Evolutionary conservation across 2,797 vertebrate species (phyloP), one percentile per base, ranked within the genome.

Genomic region (Toxotes lorentzi): DNA sequence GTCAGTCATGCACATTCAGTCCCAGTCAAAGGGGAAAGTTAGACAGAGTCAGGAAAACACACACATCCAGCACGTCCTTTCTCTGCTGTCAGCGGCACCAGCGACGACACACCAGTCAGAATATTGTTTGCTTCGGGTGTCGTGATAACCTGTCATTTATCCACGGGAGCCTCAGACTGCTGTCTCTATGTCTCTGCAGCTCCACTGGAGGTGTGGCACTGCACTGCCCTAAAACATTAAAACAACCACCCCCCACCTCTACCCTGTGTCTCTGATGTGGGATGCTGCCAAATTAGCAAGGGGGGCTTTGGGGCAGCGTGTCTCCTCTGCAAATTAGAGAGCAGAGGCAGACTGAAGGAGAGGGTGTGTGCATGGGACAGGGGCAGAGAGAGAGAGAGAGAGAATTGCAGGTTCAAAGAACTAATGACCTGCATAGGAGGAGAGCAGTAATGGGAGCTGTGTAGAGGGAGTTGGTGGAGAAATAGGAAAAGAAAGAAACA

Each of bases 251-350:
- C 34, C 54, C 54, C 51, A 5, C 70, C 84, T 62, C 21, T 14
- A 66, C 34, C 23, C 71, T 0, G 47, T 35, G 66, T 67, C 86
- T 92, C 85, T 93, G 88, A 92, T 91, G 91, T 89, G 81, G 81
- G 91, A 86, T 59, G 63, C 78, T 86, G 89, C 84, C 89, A 92
- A 92, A 91, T 91, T 91, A 92, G 81, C 79, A 54, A 63, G 85
- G 73, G 84, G 85, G 73, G 82, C 85, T 85, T 79, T 53, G 67
- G 83, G 86, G 83, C 87, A 69, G 64, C 62, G 71, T 77, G 89
- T 88, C 89, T 85, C 70, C 72, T 82, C 85, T 86, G 79, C 59
- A 91, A 93, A 94, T 93, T 91, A 93, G 57, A 94, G 83, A 78
- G 58, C 65, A 50, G 61, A 75, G 58, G 56, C 72, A 72, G 63